Conservation (phyloP, 2,113 vertebrate genomes). For the Ptyas mucosa region DNA sequence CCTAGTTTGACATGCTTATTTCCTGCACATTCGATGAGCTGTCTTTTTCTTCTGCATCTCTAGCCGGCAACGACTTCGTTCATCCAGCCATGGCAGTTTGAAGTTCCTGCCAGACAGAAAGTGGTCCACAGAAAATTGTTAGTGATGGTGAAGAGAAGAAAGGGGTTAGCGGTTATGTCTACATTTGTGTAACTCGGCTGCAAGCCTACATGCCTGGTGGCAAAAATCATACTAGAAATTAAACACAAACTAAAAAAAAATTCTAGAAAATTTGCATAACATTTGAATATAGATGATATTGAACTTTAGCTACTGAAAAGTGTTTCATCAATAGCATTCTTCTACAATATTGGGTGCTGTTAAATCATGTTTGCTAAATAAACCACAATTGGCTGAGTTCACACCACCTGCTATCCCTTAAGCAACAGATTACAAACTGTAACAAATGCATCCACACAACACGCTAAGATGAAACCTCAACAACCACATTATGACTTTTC, state of each 20-base stretch:
- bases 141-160: not conserved
- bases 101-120: conserved; percentile 79
- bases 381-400: no score
- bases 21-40: conserved; percentile 92
- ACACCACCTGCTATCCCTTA: no score
- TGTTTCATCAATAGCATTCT: no score
- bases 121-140: not conserved
- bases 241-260: not conserved
- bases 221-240: not conserved
- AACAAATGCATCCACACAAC: no score
- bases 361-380: no score
- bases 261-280: no score
- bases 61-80: conserved; percentile 89
- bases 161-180: not conserved
- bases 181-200: not conserved
- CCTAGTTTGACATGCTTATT: conserved; percentile 65
- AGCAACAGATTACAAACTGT: no score
- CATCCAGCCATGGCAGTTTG: conserved; percentile 95
- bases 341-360: no score
- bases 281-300: not conserved
- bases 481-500: no score
- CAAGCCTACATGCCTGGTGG: not conserved
- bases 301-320: no score
- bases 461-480: no score
- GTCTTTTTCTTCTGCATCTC: conserved; percentile 98